These are phyloP conservation scores for Oncorhynchus clarkii DNA, from an alignment of 2,113 vertebrate genomes.

Conservation along the genomic window DNA sequence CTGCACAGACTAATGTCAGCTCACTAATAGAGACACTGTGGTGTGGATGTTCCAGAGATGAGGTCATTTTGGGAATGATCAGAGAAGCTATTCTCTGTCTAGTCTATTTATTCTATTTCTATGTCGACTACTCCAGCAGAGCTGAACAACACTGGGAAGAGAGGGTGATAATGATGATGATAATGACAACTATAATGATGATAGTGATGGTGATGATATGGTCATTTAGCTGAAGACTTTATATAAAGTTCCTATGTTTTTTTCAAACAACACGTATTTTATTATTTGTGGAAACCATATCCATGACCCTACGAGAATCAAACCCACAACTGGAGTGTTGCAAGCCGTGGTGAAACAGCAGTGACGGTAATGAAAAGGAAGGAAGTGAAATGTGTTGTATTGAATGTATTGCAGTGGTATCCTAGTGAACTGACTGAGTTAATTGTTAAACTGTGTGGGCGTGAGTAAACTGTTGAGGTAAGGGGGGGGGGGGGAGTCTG, in stretches of 20 bases:
- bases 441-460: not conserved
- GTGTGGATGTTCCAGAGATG: slow-evolving; percentile 29
- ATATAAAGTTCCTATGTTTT: too few relatives aligned
- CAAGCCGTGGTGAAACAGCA: too few relatives aligned
- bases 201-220: not conserved
- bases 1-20: slow-evolving; percentile 11
- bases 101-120: too few relatives aligned
- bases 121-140: not conserved
- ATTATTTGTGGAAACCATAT: too few relatives aligned
- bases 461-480: not conserved
- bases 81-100: not conserved
- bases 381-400: too few relatives aligned
- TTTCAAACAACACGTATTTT: too few relatives aligned
- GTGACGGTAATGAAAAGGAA: too few relatives aligned
- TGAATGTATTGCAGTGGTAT: not conserved
- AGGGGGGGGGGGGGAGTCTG: slow-evolving; percentile 62
- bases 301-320: too few relatives aligned
- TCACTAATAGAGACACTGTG: slow-evolving; percentile 29
- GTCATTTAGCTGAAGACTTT: too few relatives aligned
- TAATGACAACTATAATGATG: too few relatives aligned
- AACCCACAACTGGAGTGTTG: too few relatives aligned
- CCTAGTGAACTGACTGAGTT: not conserved
- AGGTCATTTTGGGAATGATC: slow-evolving; percentile 21
- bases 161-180: not conserved
- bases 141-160: not conserved